Conservation (phyloP, 2,113 vertebrate genomes). For the Muntiacus muntjak region DNA sequence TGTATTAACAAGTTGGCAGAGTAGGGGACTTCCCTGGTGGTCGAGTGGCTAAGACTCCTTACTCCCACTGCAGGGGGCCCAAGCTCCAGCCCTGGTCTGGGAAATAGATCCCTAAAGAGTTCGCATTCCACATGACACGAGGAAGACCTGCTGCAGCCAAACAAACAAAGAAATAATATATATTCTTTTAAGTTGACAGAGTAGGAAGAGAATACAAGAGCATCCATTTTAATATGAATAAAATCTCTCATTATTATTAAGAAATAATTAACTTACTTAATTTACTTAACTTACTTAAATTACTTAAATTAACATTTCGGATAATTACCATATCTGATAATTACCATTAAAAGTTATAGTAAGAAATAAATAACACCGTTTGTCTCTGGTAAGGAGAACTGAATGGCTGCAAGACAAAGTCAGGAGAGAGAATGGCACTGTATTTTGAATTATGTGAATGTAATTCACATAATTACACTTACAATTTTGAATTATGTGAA, state of each 20-base stretch:
- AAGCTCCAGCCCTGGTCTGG: neutral
- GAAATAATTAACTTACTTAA: neutral
- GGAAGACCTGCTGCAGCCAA: neutral
- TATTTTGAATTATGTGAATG: neutral
- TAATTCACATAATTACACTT: neutral
- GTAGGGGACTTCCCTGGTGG: neutral
- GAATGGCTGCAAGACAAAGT: neutral
- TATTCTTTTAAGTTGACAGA: neutral
- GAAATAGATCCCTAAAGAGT: neutral
- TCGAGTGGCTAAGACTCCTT: neutral
- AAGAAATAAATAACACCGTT: neutral
- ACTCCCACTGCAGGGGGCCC: neutral
- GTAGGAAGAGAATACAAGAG: neutral
- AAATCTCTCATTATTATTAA: neutral
- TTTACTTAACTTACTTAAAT: too few relatives aligned
- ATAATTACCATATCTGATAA: neutral
- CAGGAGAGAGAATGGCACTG: neutral
- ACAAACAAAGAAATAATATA: neutral
- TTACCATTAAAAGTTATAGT: neutral
- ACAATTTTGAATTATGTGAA: neutral
- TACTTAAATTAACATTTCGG: neutral
- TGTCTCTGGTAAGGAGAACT: neutral
- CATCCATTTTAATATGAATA: constrained; percentile 4
- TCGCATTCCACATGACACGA: rapidly evolving
- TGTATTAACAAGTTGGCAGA: neutral